phyloP scores from a whole-genome alignment of 1,140 invertebrate genomes.

The Caenorhabditis briggsae region DNA sequence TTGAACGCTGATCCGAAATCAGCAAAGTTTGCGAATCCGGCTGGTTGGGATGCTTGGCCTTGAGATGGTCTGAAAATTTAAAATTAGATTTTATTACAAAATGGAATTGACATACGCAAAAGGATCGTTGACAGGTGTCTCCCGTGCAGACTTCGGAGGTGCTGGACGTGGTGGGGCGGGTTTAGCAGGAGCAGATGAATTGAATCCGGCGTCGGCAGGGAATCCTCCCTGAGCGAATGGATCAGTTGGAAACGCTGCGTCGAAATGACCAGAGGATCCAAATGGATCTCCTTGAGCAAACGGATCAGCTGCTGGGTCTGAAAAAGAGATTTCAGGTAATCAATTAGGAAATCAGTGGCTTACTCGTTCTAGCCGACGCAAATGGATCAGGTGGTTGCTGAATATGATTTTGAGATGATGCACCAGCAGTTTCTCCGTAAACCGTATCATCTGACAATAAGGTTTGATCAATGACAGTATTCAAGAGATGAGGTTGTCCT shows the following conservation, averaged over 20 bases:
- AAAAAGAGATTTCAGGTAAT: not conserved
- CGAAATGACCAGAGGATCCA: slow-evolving; percentile 32
- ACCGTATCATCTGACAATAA: slow-evolving; percentile 15
- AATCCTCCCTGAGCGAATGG: slow-evolving; percentile 45
- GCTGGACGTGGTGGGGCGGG: slow-evolving; percentile 47
- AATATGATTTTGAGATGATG: slow-evolving; percentile 48
- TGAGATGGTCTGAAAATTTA: slow-evolving; percentile 28
- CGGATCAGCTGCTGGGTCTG: slow-evolving; percentile 56
- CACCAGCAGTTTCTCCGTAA: slow-evolving; percentile 29
- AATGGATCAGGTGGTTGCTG: slow-evolving; percentile 58
- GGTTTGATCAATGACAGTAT: slow-evolving; percentile 24
- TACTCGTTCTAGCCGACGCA: slow-evolving; percentile 3
- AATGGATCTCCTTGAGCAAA: slow-evolving; percentile 60
- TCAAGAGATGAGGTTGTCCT: slow-evolving; percentile 7
- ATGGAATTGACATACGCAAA: slow-evolving; percentile 34
- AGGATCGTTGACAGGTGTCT: slow-evolving; percentile 61
- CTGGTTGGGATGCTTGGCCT: slow-evolving; percentile 9
- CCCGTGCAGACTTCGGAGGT: slow-evolving; percentile 54
- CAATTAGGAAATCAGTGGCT: not conserved
- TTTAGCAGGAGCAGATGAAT: not conserved
- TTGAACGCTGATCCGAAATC: slow-evolving; percentile 58
- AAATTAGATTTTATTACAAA: too few relatives aligned
- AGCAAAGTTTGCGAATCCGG: slow-evolving; percentile 60
- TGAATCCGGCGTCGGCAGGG: not conserved
- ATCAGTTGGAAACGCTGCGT: slow-evolving; percentile 39